Evolutionary conservation across 2,113 vertebrate genomes (phyloP).

Genomic region (Ariopsis seemanni): DNA sequence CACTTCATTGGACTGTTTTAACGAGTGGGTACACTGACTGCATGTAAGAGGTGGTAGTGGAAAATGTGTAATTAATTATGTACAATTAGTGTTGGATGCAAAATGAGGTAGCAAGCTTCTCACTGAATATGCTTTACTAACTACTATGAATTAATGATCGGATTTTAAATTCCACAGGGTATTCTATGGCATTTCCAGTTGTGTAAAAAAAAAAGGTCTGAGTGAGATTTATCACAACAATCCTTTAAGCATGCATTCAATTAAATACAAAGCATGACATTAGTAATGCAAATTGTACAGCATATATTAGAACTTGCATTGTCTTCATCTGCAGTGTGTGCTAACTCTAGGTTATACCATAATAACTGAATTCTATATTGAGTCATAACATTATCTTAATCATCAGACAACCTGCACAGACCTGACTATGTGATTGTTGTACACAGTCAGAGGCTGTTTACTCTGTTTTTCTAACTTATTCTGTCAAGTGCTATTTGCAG

Average conservation of each 20-base stretch:
- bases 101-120: too few relatives aligned
- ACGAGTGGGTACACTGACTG: not conserved
- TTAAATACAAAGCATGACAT: not conserved
- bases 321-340: not conserved
- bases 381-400: not conserved
- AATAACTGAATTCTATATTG: not conserved
- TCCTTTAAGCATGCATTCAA: not conserved
- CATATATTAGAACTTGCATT: not conserved
- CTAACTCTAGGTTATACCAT: not conserved
- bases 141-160: too few relatives aligned
- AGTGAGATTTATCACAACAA: not conserved
- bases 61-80: not conserved
- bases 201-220: not conserved
- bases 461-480: not conserved
- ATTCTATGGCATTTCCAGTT: not conserved
- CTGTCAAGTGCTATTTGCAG: slow-evolving; percentile 54
- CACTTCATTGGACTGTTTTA: not conserved
- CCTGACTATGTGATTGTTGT: not conserved
- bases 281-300: not conserved
- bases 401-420: not conserved
- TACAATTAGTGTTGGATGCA: not conserved
- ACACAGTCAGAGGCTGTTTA: not conserved
- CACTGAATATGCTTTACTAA: too few relatives aligned
- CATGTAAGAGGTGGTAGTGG: not conserved
- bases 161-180: too few relatives aligned